Base-by-base conservation (phyloP, 2,888 invertebrate species). In the Melipona bicolor region DNA sequence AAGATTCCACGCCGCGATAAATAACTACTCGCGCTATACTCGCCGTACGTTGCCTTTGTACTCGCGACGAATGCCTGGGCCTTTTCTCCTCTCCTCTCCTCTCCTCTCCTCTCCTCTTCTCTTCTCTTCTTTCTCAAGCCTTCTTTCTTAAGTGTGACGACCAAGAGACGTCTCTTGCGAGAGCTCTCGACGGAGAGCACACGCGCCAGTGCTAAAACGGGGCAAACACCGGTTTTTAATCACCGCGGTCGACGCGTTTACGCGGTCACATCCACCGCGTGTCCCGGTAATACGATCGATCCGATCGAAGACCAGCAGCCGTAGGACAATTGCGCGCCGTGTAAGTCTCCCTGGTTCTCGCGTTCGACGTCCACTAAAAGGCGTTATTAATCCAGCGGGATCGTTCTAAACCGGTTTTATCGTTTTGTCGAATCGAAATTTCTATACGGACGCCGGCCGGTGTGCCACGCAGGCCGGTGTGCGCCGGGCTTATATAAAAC, bases 321-420 rank as follows among this genome's bases (percentile, higher is more conserved):
- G 76, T 9, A 36, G 49, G 54, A 81, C 77, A 64, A n/a, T n/a
- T n/a, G 75, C 5, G 64, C 68, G 50, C 52, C 79, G 65, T 79
- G 83, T 82, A 85, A 85, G 84, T 87, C 52, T 62, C 43, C 9
- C 43, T 1, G 43, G 61, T 27, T 67, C 32, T 75, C 64, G 59
- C 79, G 80, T 77, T 74, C 73, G 82, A 77, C 78, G 74, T 36
- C 56, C 59, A 83, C 83, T 83, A 88, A 83, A 87, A 80, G 81
- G 32, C 83, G 71, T 78, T 83, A 85, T 86, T 90, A 87, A 90
- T 90, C 88, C 89, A 86, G 75, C 86, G 75, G 88, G 89, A 89
- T 90, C 89, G 89, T 81, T 89, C 85, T 75, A 90, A 90, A 90
- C 89, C 89, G 89, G 89, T 90, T 89, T 84, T 77, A 81, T 89